These are phyloP conservation scores for Leucoma salicis DNA, from an alignment of 2,888 invertebrate species.

Conservation along the genomic window DNA sequence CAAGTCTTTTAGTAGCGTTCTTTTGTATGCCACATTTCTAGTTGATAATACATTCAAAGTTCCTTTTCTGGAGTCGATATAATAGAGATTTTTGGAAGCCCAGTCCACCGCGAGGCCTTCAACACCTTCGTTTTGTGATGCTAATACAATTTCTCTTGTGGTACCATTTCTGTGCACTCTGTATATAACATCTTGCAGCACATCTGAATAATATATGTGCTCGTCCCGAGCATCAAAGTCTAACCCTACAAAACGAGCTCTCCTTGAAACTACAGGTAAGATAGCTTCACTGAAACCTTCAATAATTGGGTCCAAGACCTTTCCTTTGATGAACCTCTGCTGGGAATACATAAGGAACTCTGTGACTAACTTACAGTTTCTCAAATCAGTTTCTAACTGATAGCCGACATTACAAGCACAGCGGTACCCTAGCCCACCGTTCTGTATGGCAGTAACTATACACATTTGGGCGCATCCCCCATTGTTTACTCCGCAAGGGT, in stretches of 20 bases:
- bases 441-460: slow-evolving; percentile 90
- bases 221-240: slow-evolving; percentile 96
- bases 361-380: slow-evolving; percentile 90
- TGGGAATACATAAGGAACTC: slow-evolving; percentile 98
- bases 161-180: slow-evolving; percentile 90
- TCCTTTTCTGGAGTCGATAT: slow-evolving; percentile 96
- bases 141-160: slow-evolving; percentile 92
- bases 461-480: slow-evolving; percentile 97
- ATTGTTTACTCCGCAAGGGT: slow-evolving; percentile 93
- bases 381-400: slow-evolving; percentile 86
- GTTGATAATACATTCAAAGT: slow-evolving; percentile 96
- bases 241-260: slow-evolving; percentile 96
- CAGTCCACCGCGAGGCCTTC: slow-evolving; percentile 98
- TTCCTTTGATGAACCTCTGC: slow-evolving; percentile 97
- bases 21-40: slow-evolving; percentile 90
- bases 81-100: slow-evolving; percentile 97
- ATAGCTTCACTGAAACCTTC: slow-evolving; percentile 98
- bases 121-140: slow-evolving; percentile 98
- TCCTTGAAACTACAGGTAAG: slow-evolving; percentile 93
- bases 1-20: slow-evolving; percentile 92
- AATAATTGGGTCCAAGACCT: slow-evolving; percentile 92
- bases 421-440: slow-evolving; percentile 89
- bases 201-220: slow-evolving; percentile 98
- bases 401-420: slow-evolving; percentile 97
- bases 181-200: slow-evolving; percentile 96